Conservation (phyloP, 2,888 invertebrate species). For the Drosophila seclusa region DNA sequence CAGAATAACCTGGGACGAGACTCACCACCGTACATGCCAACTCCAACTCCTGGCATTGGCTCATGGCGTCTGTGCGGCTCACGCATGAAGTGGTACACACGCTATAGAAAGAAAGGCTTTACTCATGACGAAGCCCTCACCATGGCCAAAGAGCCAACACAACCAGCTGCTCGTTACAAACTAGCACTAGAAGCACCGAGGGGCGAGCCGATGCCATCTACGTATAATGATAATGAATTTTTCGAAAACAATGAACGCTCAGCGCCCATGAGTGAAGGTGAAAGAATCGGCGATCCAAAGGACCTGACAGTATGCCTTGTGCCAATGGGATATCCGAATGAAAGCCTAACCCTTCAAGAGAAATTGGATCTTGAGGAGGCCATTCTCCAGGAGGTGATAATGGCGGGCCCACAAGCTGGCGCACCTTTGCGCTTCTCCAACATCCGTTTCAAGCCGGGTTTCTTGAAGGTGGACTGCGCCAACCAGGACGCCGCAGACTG, state of each 20-base stretch:
- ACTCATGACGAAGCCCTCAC: constrained; percentile 3
- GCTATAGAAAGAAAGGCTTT: constrained; percentile 30
- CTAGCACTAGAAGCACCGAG: background rate
- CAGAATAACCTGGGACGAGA: background rate
- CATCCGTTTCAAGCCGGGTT: constrained; percentile 11
- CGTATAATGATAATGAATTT: background rate
- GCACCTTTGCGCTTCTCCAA: constrained; percentile 29
- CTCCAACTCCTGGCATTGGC: background rate
- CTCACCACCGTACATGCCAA: background rate
- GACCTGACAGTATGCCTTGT: constrained; percentile 4
- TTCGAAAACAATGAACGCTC: background rate
- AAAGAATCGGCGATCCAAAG: background rate
- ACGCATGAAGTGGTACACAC: constrained; percentile 37
- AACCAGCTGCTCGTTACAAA: constrained; percentile 24
- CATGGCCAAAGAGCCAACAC: constrained; percentile 38
- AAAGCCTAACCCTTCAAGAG: constrained; percentile 8
- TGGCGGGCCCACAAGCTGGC: background rate
- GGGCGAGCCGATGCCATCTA: background rate
- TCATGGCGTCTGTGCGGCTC: constrained; percentile 22
- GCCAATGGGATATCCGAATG: constrained; percentile 32
- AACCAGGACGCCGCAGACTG: constrained; percentile 30
- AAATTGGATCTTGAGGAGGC: constrained; percentile 45
- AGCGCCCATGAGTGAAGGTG: background rate
- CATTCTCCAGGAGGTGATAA: constrained; percentile 31
- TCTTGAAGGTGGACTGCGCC: constrained; percentile 23